Conservation (phyloP, 2,113 vertebrate genomes). For the Notiomystis cincta region DNA sequence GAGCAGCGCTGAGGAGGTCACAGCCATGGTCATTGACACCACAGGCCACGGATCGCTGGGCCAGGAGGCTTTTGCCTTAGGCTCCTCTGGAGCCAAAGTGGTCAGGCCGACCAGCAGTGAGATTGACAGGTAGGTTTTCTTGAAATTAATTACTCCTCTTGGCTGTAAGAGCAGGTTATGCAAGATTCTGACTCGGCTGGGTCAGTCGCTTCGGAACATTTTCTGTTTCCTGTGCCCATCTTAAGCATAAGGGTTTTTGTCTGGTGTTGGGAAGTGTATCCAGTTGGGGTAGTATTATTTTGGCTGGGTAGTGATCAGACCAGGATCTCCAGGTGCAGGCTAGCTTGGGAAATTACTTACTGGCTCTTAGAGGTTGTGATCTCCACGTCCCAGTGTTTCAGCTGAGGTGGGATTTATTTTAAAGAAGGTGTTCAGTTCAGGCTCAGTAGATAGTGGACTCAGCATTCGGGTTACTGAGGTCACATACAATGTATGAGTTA, state of each 20-base stretch:
- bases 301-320: not conserved
- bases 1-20: slow-evolving; percentile 85
- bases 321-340: not conserved
- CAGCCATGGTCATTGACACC: slow-evolving; percentile 91
- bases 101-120: slow-evolving; percentile 91
- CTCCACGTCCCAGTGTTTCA: not conserved
- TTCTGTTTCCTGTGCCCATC: not conserved
- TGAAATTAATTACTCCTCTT: not conserved
- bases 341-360: not conserved
- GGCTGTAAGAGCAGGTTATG: not conserved
- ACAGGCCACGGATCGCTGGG: slow-evolving; percentile 83
- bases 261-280: not conserved
- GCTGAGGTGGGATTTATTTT: not conserved
- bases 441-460: not conserved
- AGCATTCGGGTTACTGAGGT: not conserved
- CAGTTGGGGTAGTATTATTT: not conserved
- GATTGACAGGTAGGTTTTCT: slow-evolving; percentile 84
- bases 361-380: not conserved
- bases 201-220: not conserved
- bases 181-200: not conserved
- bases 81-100: slow-evolving; percentile 76
- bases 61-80: slow-evolving; percentile 77
- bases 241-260: not conserved
- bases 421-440: not conserved
- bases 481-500: not conserved